These are phyloP conservation scores for Scophthalmus maximus DNA, from an alignment of 2,113 vertebrate species.

Conservation along the genomic window DNA sequence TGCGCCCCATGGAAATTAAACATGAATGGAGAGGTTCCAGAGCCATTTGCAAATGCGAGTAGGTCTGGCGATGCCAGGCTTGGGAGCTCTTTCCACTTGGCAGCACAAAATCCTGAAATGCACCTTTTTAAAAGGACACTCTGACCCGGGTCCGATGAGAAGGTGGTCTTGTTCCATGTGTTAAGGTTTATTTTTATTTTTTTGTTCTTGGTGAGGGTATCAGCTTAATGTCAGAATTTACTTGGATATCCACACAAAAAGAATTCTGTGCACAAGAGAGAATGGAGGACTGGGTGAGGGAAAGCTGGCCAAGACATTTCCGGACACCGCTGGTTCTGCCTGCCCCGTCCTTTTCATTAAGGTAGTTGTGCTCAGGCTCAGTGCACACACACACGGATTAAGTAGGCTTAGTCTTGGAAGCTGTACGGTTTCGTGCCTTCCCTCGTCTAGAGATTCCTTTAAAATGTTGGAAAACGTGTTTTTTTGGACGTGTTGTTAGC, in stretches of 20 bases:
- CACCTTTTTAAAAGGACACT: not conserved
- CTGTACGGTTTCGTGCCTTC: slow-evolving; percentile 22
- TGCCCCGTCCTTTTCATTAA: slow-evolving; percentile 54
- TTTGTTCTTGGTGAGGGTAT: slow-evolving; percentile 5
- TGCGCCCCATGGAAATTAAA: not conserved
- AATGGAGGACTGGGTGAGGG: slow-evolving; percentile 12
- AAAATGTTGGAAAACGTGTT: slow-evolving; percentile 3
- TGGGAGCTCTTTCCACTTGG: not conserved
- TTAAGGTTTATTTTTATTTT: slow-evolving; percentile 11
- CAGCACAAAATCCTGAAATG: not conserved
- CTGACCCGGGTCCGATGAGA: not conserved
- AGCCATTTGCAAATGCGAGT: not conserved
- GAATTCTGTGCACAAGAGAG: slow-evolving; percentile 17
- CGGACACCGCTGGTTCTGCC: slow-evolving; percentile 41
- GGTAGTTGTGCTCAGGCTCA: slow-evolving; percentile 37
- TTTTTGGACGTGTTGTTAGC: slow-evolving; percentile 26
- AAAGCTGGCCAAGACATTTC: slow-evolving; percentile 46
- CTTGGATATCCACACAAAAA: slow-evolving; percentile 5
- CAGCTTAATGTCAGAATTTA: slow-evolving; percentile 37
- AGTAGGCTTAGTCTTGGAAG: slow-evolving; percentile 61
- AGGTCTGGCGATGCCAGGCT: not conserved
- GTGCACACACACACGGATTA: slow-evolving; percentile 56
- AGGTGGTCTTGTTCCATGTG: not conserved
- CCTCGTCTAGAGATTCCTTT: slow-evolving; percentile 33
- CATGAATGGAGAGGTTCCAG: not conserved